Conservation (phyloP, 2,113 vertebrate genomes). For the Hippoglossus stenolepis region DNA sequence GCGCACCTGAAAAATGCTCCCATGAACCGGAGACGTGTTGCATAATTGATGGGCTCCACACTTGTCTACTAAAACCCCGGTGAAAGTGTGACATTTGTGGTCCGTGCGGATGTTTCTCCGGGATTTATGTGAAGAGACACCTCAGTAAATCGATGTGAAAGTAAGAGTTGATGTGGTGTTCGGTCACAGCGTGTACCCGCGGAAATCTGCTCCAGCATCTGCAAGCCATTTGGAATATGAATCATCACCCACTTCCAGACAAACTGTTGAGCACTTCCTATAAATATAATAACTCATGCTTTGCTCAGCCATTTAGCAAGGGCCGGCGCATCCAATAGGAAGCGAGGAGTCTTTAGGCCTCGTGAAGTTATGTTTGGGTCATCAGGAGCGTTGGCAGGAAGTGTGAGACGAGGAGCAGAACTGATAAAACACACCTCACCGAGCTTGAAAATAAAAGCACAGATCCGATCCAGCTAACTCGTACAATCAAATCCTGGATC, state of each 20-base stretch:
- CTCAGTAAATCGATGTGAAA: slow-evolving; percentile 54
- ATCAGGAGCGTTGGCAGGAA: slow-evolving; percentile 39
- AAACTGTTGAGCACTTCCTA: slow-evolving; percentile 66
- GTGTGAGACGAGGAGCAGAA: slow-evolving; percentile 30
- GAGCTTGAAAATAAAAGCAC: slow-evolving; percentile 30
- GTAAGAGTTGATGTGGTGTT: slow-evolving; percentile 56
- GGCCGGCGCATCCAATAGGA: slow-evolving; percentile 14
- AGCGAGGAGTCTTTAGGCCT: slow-evolving; percentile 19
- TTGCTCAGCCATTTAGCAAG: slow-evolving; percentile 37
- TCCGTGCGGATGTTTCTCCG: slow-evolving; percentile 30
- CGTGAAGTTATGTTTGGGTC: slow-evolving; percentile 33
- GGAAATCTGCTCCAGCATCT: slow-evolving; percentile 58
- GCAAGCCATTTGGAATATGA: slow-evolving; percentile 71
- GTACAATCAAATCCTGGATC: slow-evolving; percentile 43
- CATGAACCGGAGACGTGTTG: neutral
- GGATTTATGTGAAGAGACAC: slow-evolving; percentile 49
- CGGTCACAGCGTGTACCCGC: slow-evolving; percentile 37
- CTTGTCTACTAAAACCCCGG: neutral
- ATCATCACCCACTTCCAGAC: slow-evolving; percentile 66
- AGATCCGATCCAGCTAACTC: slow-evolving; percentile 34
- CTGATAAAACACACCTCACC: slow-evolving; percentile 15
- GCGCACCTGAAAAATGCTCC: slow-evolving; percentile 42
- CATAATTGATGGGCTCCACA: slow-evolving; percentile 6
- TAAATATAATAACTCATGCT: slow-evolving; percentile 61
- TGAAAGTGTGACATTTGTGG: slow-evolving; percentile 29